Evolutionary conservation across 2,797 vertebrate species (phyloP), one percentile per base, ranked within the genome.

Genomic region (Cottoperca gobio): DNA sequence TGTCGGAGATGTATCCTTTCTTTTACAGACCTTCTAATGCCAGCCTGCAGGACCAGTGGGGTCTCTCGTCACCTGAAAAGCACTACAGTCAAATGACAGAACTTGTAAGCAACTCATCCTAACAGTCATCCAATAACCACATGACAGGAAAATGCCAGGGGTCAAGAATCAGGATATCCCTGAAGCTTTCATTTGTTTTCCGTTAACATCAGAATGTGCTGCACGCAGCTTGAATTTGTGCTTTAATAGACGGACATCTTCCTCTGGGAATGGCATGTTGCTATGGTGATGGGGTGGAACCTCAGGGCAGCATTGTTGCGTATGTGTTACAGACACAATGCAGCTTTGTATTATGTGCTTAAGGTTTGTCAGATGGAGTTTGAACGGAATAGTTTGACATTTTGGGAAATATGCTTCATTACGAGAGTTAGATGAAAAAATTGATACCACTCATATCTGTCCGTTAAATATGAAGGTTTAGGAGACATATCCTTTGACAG

Each of bases 1-100:
- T 96, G 86, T 92, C 92, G 42, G 93, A 95, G 81, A 94, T 94
- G 93, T 98, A 97, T 88, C 97, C 96, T 1, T 98, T 97, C 93
- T 98, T 97, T 93, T 89, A 95, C 90, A 95, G 95, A 58, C 96
- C 96, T 1, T 68, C 88, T 54, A 68, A 83, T 33, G 88, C 91
- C 89, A 92, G 84, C 46, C 86, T 96, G 10, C 87, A 83, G 50
- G 89, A 93, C 6, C 92, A 94, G 13, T 95, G 96, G 96, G 93
- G 92, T 13, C 92, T 93, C 0, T 93, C 89, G 1, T 83, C 90
- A 5, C 79, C 84, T 0, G 90, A 97, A 82, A 76, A 78, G 8
- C 83, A 92, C 70, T 96, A 94, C 89, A 78, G 87, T 17, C 90
- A 87, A 46, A 85, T 94, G 5, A 72, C 91, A 59, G 84, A 79